Evolutionary conservation across 2,888 invertebrate species (phyloP).

Genomic region (Caenorhabditis sp.): DNA sequence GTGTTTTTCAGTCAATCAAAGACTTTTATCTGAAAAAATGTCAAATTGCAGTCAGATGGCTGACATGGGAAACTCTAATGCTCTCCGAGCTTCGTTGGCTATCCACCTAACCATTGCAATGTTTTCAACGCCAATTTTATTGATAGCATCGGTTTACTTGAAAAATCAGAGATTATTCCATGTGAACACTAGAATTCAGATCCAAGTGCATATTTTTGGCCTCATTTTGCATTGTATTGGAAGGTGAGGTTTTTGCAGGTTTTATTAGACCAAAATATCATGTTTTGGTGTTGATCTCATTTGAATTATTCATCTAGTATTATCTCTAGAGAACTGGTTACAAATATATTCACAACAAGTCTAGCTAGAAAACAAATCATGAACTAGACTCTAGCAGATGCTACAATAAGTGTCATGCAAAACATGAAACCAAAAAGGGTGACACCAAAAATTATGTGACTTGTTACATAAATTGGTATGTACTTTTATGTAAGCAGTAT

Average conservation of each 20-base stretch:
- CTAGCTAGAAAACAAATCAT: too few species aligned
- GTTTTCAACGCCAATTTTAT: slow-evolving; percentile 15
- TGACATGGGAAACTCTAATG: slow-evolving; percentile 18
- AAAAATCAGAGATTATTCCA: slow-evolving; percentile 23
- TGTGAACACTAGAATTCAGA: slow-evolving; percentile 25
- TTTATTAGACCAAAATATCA: too few species aligned
- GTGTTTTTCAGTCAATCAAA: slow-evolving; percentile 1
- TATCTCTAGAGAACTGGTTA: too few species aligned
- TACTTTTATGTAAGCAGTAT: too few species aligned
- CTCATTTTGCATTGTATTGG: not conserved
- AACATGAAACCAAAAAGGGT: too few species aligned
- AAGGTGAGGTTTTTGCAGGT: not conserved
- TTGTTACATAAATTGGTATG: too few species aligned
- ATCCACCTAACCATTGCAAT: slow-evolving; percentile 17
- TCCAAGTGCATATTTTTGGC: slow-evolving; percentile 31
- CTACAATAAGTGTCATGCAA: too few species aligned
- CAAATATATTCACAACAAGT: too few species aligned
- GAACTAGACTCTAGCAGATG: too few species aligned
- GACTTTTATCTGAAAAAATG: not conserved
- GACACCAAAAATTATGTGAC: too few species aligned
- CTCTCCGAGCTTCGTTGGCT: slow-evolving; percentile 21
- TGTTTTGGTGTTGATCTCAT: too few species aligned
- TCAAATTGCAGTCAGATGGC: slow-evolving; percentile 24
- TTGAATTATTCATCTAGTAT: too few species aligned
- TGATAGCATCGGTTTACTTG: slow-evolving; percentile 13